Base-by-base conservation (phyloP, 2,888 invertebrate genomes). In the Boloria euphrosyne region DNA sequence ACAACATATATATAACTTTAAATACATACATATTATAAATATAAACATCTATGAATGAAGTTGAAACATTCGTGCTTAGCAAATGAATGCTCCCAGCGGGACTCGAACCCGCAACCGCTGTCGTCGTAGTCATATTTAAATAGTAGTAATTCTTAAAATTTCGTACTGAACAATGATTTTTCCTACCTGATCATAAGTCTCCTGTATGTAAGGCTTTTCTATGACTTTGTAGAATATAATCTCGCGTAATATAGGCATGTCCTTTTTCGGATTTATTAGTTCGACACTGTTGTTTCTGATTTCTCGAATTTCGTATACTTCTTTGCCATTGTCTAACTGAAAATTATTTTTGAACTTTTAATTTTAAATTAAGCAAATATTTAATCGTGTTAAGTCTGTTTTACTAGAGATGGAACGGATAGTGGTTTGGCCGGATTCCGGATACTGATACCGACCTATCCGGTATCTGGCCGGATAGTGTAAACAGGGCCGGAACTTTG, bases 211-310 rank as follows among this genome's bases (percentile, higher is more conserved):
- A n/a, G 65, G 64, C 27, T 58, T 69, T 54, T 63, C 65, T 46
- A 67, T 27, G 31, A 69, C 18, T 5, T 50, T 64, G n/a, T 65
- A 69, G 47, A 62, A 71, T 4, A 68, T 50, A 1, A 71, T 71
- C 47, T 71, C 70, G 13, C 70, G 54, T 1, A 71, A 38, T 1
- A 55, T 51, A 0, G 65, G 65, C n/a, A 66, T 27, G 1, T 68
- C 43, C n/a, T 51, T 46, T 43, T 65, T 60, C 0, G 67, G 51
- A 16, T 62, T 62, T 10, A 66, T 57, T 13, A 70, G 53, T 38
- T 70, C 49, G 5, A 68, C 13, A 6, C 51, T 67, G 17, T 71
- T 60, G 18, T 62, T 62, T 44, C 61, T 51, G 10, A 67, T 17
- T 31, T 69, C 62, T 13, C 53, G 70, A 6, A 71, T 50, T 54